Conservation (phyloP, 2,797 vertebrate genomes). For the Neostethus bicornis region DNA sequence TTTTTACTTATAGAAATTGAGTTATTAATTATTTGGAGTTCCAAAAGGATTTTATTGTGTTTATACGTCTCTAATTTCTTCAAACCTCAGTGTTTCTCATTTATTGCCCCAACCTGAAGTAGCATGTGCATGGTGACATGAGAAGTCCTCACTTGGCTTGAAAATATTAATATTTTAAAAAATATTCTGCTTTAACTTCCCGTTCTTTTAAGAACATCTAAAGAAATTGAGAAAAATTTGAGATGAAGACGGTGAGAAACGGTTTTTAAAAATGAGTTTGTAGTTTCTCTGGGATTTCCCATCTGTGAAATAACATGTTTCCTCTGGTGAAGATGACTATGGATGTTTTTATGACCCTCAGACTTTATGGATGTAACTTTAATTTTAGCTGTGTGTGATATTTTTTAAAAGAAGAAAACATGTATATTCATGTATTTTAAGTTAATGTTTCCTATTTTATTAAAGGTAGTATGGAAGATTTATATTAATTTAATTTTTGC, state of each 20-base stretch:
- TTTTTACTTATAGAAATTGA: too few relatives aligned
- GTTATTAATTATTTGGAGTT: too few relatives aligned
- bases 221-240: neutral
- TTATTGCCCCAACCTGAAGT: too few relatives aligned
- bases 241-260: constrained; percentile 14
- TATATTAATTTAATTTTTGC: too few relatives aligned
- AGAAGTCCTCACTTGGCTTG: too few relatives aligned
- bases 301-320: neutral
- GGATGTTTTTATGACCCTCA: neutral
- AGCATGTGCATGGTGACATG: too few relatives aligned
- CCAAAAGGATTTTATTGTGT: too few relatives aligned
- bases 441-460: constrained; percentile 26
- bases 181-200: neutral
- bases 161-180: neutral
- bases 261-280: constrained; percentile 38
- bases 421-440: neutral
- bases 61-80: too few relatives aligned
- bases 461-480: too few relatives aligned
- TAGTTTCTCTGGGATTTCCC: constrained; percentile 27
- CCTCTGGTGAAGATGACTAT: neutral
- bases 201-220: neutral
- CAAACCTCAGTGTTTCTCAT: too few relatives aligned
- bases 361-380: too few relatives aligned
- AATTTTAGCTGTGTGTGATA: neutral
- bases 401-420: neutral